Evolutionary conservation across 2,113 vertebrate species (phyloP).

Genomic region (Gnathonemus echidnorhynchus): DNA sequence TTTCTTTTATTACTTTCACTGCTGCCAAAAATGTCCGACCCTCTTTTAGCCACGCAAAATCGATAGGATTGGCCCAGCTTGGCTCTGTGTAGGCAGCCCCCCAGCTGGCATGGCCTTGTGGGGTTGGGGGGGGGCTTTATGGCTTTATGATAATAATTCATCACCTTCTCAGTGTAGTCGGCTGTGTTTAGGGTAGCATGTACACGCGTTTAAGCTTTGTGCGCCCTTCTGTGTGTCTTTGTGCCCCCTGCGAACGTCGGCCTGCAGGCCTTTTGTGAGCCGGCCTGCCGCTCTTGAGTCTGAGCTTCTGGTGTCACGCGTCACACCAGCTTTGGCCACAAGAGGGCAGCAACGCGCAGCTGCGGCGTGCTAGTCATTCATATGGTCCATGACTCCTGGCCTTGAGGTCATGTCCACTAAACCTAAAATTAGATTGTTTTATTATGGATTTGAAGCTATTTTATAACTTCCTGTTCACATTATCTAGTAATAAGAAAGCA

Average conservation of each 20-base stretch:
- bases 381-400: not conserved
- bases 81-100: not conserved
- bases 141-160: not conserved
- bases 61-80: not conserved
- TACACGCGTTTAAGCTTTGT: not conserved
- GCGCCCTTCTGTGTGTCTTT: not conserved
- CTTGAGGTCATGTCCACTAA: not conserved
- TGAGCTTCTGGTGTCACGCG: not conserved
- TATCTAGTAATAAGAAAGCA: not conserved
- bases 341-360: not conserved
- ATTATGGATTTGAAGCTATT: not conserved
- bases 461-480: not conserved
- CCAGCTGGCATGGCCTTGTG: not conserved
- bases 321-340: not conserved
- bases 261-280: not conserved
- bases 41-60: not conserved
- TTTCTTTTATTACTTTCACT: slow-evolving; percentile 10
- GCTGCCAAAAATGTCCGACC: not conserved
- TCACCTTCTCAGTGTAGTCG: not conserved
- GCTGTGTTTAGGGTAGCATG: not conserved
- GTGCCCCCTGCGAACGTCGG: not conserved
- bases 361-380: not conserved
- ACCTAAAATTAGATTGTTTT: not conserved
- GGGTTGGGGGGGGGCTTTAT: not conserved
- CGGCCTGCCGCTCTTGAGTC: not conserved